These are phyloP conservation scores for Paradoxurus hermaphroditus DNA, from an alignment of 2,113 vertebrate species.

Conservation along the genomic window DNA sequence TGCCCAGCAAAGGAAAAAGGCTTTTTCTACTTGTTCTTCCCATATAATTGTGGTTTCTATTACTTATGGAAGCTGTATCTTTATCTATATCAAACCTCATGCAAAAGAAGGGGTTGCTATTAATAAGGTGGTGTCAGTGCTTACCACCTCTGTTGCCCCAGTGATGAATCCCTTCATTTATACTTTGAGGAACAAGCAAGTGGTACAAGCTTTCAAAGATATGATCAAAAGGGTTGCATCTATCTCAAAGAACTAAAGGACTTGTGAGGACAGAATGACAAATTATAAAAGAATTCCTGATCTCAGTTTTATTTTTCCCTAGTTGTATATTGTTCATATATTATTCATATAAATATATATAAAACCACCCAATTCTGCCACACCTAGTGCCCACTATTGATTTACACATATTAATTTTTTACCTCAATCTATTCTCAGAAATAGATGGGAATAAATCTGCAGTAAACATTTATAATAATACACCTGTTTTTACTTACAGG, in stretches of 20 bases:
- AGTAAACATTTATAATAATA: neutral
- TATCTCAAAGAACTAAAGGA: slow-evolving; percentile 10
- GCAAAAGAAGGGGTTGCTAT: slow-evolving; percentile 37
- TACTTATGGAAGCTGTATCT: slow-evolving; percentile 34
- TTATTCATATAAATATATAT: too few relatives aligned
- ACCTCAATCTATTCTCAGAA: neutral
- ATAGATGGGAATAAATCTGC: neutral
- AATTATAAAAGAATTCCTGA: neutral
- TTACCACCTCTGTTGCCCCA: neutral
- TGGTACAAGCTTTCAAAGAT: slow-evolving; percentile 28
- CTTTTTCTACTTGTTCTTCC: slow-evolving; percentile 27
- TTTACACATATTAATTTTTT: neutral
- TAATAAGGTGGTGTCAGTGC: neutral
- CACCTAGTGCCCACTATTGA: neutral
- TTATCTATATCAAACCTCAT: slow-evolving; percentile 38
- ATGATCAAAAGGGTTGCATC: neutral
- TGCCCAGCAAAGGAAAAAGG: slow-evolving; percentile 19
- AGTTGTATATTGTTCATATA: neutral
- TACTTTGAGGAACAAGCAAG: slow-evolving; percentile 32
- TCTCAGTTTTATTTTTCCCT: neutral
- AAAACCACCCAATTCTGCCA: neutral
- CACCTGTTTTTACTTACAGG: neutral
- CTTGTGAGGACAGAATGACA: neutral
- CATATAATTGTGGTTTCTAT: slow-evolving; percentile 41
- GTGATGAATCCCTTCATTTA: slow-evolving; percentile 52